phyloP scores from a whole-genome alignment of 2,888 invertebrate species.

The Eupithecia abbreviata region DNA sequence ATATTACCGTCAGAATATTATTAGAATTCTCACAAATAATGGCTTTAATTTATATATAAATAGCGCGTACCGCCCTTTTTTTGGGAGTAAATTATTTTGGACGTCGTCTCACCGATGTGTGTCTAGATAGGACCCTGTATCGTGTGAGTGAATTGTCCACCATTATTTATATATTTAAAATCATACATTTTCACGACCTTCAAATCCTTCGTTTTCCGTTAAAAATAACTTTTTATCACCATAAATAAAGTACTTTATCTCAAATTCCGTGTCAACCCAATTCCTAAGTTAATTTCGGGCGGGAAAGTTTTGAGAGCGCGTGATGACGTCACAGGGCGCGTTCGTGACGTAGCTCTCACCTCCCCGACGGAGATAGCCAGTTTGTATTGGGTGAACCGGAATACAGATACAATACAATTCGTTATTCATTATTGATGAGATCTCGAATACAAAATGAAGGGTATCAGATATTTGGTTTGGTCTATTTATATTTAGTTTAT shows the following conservation, averaged over 20 bases:
- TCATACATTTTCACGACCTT: not conserved
- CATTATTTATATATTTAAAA: not conserved
- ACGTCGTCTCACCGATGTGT: too few relatives aligned
- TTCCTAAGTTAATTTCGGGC: constrained; percentile 1
- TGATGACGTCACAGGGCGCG: not conserved
- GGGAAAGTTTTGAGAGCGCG: not conserved
- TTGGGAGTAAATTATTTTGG: too few relatives aligned
- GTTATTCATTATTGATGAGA: too few relatives aligned
- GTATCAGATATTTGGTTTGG: too few relatives aligned
- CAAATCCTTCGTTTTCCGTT: not conserved
- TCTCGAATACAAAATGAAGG: too few relatives aligned
- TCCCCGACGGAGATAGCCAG: not conserved
- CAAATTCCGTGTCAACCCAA: constrained; percentile 3
- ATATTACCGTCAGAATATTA: too few relatives aligned
- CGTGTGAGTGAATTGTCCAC: too few relatives aligned
- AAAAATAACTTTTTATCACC: not conserved
- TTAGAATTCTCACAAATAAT: too few relatives aligned
- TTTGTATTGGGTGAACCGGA: not conserved
- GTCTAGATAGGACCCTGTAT: too few relatives aligned
- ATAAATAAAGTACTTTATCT: not conserved
- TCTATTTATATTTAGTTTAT: too few relatives aligned
- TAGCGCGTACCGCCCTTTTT: too few relatives aligned
- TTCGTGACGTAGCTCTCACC: constrained; percentile 2
- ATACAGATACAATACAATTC: not conserved
- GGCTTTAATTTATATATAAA: too few relatives aligned